Evolutionary conservation across 2,888 invertebrate genomes (phyloP).

Genomic region (Andrena bucephala): DNA sequence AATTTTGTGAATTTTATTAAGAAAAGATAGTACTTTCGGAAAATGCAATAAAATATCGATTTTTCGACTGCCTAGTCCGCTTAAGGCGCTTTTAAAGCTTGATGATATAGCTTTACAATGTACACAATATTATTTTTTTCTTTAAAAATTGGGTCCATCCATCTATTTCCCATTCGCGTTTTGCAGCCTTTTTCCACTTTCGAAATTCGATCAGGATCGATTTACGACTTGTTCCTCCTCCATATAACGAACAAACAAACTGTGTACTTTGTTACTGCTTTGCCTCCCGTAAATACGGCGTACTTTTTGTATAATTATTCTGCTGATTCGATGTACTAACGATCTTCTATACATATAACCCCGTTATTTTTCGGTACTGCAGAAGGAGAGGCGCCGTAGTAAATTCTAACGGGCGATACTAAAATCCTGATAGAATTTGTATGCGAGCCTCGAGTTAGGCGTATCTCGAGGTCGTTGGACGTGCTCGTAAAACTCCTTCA

Average conservation of each 20-base stretch:
- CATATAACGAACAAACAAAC: constrained; percentile 38
- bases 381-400: constrained; percentile 4
- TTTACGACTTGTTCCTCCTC: constrained; percentile 12
- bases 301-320: constrained; percentile 42
- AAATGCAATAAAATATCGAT: too few relatives aligned
- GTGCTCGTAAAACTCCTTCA: constrained; percentile 39
- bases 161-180: background rate
- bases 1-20: too few relatives aligned
- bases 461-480: constrained; percentile 30
- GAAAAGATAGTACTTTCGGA: too few relatives aligned
- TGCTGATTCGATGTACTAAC: background rate
- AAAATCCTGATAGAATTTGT: constrained; percentile 68
- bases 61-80: too few relatives aligned
- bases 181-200: constrained; percentile 5
- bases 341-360: background rate
- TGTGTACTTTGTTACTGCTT: constrained; percentile 10
- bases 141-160: background rate
- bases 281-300: constrained; percentile 2
- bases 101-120: too few relatives aligned
- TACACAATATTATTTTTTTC: too few relatives aligned
- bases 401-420: constrained; percentile 60
- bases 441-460: constrained; percentile 41
- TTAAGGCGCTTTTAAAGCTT: too few relatives aligned
- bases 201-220: background rate
- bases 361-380: background rate